Conservation (phyloP, 2,113 vertebrate species). For the Litocranius walleri region DNA sequence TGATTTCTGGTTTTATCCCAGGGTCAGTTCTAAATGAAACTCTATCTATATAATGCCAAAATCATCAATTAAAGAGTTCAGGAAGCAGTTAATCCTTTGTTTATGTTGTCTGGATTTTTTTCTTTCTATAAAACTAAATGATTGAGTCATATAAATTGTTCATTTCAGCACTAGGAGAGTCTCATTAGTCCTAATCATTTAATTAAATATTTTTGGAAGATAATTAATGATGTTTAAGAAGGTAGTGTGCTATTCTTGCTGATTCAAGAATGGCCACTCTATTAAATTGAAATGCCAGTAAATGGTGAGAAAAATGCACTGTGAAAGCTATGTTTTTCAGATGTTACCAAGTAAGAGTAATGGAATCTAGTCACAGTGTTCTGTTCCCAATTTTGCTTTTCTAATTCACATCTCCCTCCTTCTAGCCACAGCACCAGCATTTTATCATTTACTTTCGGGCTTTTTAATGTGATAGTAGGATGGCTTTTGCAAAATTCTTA, state of each 20-base stretch:
- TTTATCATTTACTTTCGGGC: not conserved
- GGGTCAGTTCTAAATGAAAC: not conserved
- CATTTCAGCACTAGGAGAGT: not conserved
- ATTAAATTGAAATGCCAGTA: not conserved
- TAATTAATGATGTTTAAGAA: not conserved
- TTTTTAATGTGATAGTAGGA: not conserved
- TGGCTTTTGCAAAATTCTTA: not conserved
- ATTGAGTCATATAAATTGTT: not conserved
- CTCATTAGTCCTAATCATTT: not conserved
- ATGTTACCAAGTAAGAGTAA: not conserved
- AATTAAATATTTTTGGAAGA: constrained; percentile 18
- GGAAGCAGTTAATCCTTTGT: not conserved
- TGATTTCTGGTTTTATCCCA: constrained; percentile 19
- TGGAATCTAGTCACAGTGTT: not conserved
- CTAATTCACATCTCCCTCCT: not conserved
- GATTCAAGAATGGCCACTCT: not conserved
- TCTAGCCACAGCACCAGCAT: not conserved
- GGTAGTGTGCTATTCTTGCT: not conserved
- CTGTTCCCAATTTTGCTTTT: not conserved
- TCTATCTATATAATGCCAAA: not conserved
- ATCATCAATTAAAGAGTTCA: not conserved
- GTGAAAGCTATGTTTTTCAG: not conserved
- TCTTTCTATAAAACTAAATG: not conserved
- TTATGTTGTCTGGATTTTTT: not conserved
- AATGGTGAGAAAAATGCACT: not conserved